phyloP scores from a whole-genome alignment of 2,113 vertebrate genomes.

The Sorex fumeus region DNA sequence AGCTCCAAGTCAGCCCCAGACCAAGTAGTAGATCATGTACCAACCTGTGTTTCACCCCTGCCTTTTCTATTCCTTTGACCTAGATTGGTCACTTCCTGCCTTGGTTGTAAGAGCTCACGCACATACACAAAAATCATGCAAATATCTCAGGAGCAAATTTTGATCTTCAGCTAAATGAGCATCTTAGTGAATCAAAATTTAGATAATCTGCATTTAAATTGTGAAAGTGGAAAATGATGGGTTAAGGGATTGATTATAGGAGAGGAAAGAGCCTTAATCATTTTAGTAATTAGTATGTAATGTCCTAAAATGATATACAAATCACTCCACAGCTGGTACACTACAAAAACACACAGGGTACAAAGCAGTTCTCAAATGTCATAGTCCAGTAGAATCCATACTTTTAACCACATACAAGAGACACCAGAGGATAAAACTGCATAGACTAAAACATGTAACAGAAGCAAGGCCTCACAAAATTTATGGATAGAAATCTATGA shows the following conservation, averaged over 20 bases:
- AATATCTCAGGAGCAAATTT: conserved; percentile 61
- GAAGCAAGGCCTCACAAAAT: not conserved
- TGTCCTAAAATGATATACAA: conserved; percentile 77
- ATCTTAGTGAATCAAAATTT: conserved; percentile 49
- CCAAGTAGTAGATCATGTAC: not conserved
- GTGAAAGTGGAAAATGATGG: conserved; percentile 73
- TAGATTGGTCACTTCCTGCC: not conserved
- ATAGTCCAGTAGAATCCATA: conserved; percentile 26
- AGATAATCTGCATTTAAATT: conserved; percentile 65
- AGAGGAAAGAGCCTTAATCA: conserved; percentile 72
- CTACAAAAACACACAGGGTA: conserved; percentile 45
- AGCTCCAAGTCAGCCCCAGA: not conserved
- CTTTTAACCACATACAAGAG: not conserved
- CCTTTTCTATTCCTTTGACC: not conserved
- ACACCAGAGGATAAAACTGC: not conserved
- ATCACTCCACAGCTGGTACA: conserved; percentile 69
- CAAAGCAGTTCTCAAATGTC: conserved; percentile 59
- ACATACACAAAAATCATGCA: conserved; percentile 24
- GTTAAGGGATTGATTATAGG: conserved; percentile 70
- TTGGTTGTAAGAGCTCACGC: not conserved
- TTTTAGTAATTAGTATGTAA: conserved; percentile 76
- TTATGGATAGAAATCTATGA: not conserved
- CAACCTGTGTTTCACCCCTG: rapidly evolving
- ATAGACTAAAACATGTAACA: not conserved
- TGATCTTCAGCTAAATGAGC: conserved; percentile 66